phyloP scores from a whole-genome alignment of 1,140 invertebrate genomes.

The Saccostrea echinata region DNA sequence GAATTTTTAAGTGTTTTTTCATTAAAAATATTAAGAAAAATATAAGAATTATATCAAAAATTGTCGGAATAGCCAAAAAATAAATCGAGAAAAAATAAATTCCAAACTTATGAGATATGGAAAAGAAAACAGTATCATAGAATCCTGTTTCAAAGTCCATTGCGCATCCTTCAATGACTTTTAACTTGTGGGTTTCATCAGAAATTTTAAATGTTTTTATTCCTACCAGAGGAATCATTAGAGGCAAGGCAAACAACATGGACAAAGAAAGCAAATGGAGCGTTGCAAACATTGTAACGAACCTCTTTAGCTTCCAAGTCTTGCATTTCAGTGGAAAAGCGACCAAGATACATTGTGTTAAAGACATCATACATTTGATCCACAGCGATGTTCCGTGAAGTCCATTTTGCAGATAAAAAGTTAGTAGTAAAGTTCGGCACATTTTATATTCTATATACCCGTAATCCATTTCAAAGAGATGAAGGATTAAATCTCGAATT shows the following conservation, averaged over 20 bases:
- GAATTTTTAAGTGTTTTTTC: neutral
- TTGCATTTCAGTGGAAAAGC: neutral
- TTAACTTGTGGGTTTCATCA: neutral
- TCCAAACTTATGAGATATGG: neutral
- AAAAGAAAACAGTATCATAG: neutral
- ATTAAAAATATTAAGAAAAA: neutral
- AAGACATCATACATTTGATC: neutral
- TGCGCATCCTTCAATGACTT: neutral
- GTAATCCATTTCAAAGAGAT: neutral
- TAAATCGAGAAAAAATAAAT: neutral
- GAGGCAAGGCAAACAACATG: neutral
- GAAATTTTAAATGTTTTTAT: neutral
- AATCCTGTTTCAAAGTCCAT: neutral
- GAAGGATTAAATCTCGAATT: neutral
- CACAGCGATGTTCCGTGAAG: neutral
- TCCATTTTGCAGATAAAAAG: neutral
- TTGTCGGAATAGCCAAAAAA: neutral
- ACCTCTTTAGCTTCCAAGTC: neutral
- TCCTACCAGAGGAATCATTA: neutral
- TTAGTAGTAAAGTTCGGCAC: neutral
- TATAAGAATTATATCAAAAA: neutral
- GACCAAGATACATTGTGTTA: neutral
- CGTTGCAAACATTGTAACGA: neutral
- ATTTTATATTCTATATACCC: neutral
- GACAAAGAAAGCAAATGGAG: neutral